These are phyloP conservation scores for Buphagus erythrorhynchus DNA, from an alignment of 2,797 vertebrate genomes.

Conservation along the genomic window DNA sequence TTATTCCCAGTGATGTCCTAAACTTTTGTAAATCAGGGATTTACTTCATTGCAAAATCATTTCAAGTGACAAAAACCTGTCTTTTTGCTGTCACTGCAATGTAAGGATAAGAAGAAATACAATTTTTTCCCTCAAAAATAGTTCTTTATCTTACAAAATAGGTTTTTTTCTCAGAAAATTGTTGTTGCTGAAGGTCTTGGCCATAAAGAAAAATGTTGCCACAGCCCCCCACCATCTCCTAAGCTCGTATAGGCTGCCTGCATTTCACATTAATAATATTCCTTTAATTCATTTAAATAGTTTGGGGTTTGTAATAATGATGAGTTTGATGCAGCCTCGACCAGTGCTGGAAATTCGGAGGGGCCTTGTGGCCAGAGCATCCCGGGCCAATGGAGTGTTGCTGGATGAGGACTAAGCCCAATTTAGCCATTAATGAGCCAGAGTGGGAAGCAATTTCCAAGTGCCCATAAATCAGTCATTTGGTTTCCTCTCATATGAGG, in stretches of 20 bases:
- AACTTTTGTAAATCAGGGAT: neutral
- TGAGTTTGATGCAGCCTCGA: neutral
- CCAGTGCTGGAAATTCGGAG: neutral
- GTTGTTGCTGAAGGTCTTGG: neutral
- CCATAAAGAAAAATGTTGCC: neutral
- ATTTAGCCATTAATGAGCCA: neutral
- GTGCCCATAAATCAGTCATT: constrained; percentile 22
- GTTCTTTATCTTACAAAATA: neutral
- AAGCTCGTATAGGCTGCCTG: neutral
- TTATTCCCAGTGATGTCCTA: neutral
- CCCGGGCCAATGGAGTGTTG: neutral
- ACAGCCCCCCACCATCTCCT: neutral
- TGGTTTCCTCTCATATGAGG: constrained; percentile 3
- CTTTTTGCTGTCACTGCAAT: neutral
- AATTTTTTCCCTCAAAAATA: neutral
- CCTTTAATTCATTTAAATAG: neutral
- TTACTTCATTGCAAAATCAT: neutral
- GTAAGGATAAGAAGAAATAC: neutral
- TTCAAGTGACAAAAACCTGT: neutral
- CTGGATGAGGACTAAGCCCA: neutral
- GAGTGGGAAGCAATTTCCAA: constrained; percentile 24
- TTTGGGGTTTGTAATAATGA: neutral
- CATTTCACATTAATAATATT: neutral
- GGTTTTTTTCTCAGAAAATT: neutral
- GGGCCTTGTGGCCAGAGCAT: neutral